A percentile compares a stretch with the other conserved stretches of the same genome.
These are phyloP conservation scores for Plodia interpunctella DNA, from an alignment of 1,140 invertebrate genomes.

Conservation along the genomic window DNA sequence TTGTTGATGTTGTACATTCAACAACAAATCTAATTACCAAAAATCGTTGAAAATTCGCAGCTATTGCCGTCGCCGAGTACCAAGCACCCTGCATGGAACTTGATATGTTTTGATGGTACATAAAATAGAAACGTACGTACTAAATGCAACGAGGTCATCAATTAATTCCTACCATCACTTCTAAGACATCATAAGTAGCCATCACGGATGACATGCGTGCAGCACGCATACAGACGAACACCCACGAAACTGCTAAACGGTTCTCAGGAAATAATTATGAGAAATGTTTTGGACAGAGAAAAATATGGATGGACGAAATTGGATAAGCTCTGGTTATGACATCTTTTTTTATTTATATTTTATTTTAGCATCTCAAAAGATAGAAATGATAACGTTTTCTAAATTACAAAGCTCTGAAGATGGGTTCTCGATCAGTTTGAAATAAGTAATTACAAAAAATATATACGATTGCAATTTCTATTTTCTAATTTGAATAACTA, in stretches of 20 bases:
- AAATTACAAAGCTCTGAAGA: no score
- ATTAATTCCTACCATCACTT: slow-evolving; percentile 1
- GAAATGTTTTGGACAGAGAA: neutral
- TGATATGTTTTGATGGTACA: neutral
- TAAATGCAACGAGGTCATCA: neutral
- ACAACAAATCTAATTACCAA: no score
- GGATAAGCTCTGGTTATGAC: neutral
- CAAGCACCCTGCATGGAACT: no score
- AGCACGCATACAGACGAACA: slow-evolving; percentile 29
- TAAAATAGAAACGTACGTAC: neutral
- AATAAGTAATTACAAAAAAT: no score
- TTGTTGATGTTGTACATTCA: no score
- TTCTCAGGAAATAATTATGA: slow-evolving; percentile 17
- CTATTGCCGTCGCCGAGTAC: no score
- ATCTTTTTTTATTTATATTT: neutral
- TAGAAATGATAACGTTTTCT: no score
- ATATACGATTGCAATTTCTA: no score
- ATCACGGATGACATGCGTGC: slow-evolving; percentile 17
- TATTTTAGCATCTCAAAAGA: no score
- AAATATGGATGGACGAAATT: slow-evolving; percentile 1
- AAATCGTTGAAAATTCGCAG: no score
- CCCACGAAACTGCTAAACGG: slow-evolving; percentile 21
- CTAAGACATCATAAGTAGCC: slow-evolving; percentile 5
- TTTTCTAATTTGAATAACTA: no score
- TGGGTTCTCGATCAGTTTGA: no score